These are phyloP conservation scores for Ailurus styani DNA, from an alignment of 2,113 vertebrate genomes.

Conservation along the genomic window DNA sequence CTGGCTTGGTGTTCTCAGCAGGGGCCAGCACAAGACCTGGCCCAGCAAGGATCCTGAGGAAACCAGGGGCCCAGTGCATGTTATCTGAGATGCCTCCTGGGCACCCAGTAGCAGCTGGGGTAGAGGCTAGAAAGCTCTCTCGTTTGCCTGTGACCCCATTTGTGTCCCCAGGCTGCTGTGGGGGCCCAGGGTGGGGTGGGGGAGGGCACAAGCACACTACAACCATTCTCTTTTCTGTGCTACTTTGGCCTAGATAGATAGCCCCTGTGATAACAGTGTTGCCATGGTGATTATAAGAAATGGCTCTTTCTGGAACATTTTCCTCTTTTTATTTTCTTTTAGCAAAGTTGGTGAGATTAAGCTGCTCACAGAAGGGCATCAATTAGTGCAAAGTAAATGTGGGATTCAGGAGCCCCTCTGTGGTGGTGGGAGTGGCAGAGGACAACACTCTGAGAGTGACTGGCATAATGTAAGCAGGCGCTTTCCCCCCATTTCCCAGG, in stretches of 20 bases:
- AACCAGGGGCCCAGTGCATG: too few relatives aligned
- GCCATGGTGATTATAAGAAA: background rate
- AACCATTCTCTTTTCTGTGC: accelerated
- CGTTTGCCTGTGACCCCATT: background rate
- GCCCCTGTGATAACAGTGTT: background rate
- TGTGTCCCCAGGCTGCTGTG: background rate
- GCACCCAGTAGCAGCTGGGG: background rate
- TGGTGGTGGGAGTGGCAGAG: background rate
- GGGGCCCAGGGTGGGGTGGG: too few relatives aligned
- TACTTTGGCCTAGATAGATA: background rate
- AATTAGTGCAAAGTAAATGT: background rate
- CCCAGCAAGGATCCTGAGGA: background rate
- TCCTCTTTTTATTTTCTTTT: background rate
- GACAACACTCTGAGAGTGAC: background rate
- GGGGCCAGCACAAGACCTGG: background rate
- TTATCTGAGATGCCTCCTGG: background rate
- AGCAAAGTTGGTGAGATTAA: background rate
- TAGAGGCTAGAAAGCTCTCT: accelerated
- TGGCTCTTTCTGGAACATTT: background rate
- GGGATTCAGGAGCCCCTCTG: background rate
- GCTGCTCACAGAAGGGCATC: background rate
- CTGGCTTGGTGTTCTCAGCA: background rate
- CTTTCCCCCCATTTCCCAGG: background rate
- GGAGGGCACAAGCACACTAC: background rate
- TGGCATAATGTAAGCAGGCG: background rate